Evolutionary conservation across 2,888 invertebrate species (phyloP), one percentile per base, ranked within the genome.

Genomic region (Lacanobia oleracea): DNA sequence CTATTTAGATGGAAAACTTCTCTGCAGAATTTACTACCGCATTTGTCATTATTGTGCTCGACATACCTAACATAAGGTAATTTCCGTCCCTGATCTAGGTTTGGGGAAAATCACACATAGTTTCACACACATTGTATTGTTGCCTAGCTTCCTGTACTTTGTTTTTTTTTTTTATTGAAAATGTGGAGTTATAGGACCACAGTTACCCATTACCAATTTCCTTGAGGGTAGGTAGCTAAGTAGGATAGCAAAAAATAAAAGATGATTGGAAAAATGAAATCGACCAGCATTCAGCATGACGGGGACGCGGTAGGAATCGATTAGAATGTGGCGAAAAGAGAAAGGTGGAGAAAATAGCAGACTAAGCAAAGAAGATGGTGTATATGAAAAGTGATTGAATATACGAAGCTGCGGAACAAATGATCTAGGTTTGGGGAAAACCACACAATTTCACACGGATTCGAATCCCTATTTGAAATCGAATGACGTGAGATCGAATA

Each of bases 11-110:
- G 79, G 70, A 79, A 81, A 81, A 81, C 74, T 75, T 80, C 79
- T 63, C 73, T 73, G 67, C 21, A 83, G 76, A 79, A 82, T 84
- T 85, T 81, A 85, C 86, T 86, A 80, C 86, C 88, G 86, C 88
- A 87, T 88, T 82, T 75, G 61, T 75, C 66, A 75, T 67, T 73
- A 27, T 64, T 33, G 62, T 69, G 73, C 48, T 75, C 64, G n/a
- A 64, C 72, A 65, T 67, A 65, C n/a, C 12, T 54, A 72, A 51
- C n/a, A 16, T 54, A 72, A 51, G 71, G 60, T 65, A 79, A 65
- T 74, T 77, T 72, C 69, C 65, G 67, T 72, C 67, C 68, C 61
- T 68, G 63, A 78, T 75, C 73, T 79, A 71, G 71, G 75, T 72
- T 75, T 62, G 50, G 37, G 79, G 48, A 79, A 81, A 82, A 64